Percentiles rank a stretch among this genome's conserved stretches.
phyloP scores from a whole-genome alignment of 2,797 vertebrate species.

The Phyllotis vaccarum region DNA sequence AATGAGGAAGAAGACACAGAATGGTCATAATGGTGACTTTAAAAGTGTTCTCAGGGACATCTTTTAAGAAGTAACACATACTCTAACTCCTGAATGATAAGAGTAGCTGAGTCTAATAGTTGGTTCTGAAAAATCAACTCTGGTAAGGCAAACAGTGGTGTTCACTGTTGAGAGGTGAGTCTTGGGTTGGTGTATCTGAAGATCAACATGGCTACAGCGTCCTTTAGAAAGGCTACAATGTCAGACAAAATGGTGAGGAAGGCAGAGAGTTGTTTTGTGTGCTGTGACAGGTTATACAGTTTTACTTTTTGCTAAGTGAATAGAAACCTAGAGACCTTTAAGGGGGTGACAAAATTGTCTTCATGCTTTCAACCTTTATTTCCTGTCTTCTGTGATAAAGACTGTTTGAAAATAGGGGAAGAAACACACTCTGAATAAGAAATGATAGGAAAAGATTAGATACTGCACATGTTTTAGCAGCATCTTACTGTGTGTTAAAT shows the following conservation, averaged over 20 bases:
- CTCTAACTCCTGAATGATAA: not conserved
- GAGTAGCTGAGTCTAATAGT: not conserved
- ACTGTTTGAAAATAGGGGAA: not conserved
- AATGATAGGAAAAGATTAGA: not conserved
- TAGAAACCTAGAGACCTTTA: conserved; percentile 40
- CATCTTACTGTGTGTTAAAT: not conserved
- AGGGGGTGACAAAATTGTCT: not conserved
- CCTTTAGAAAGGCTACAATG: not conserved
- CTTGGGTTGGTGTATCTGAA: not conserved
- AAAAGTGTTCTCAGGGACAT: not conserved
- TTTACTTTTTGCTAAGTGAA: not conserved
- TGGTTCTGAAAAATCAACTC: not conserved
- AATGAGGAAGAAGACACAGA: not conserved
- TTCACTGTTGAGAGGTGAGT: not conserved
- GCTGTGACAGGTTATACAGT: not conserved
- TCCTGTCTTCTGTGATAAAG: not conserved
- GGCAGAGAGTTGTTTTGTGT: not conserved
- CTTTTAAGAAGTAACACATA: not conserved
- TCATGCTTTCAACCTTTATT: not conserved
- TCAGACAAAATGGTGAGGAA: not conserved
- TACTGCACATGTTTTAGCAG: not conserved
- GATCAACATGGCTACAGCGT: not conserved
- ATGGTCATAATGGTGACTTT: not conserved
- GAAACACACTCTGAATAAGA: not conserved
- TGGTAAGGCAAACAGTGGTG: not conserved